Percentiles rank a stretch among this genome's conserved stretches.
Evolutionary conservation across 2,113 vertebrate genomes (phyloP).

Genomic region (Coturnix japonica): DNA sequence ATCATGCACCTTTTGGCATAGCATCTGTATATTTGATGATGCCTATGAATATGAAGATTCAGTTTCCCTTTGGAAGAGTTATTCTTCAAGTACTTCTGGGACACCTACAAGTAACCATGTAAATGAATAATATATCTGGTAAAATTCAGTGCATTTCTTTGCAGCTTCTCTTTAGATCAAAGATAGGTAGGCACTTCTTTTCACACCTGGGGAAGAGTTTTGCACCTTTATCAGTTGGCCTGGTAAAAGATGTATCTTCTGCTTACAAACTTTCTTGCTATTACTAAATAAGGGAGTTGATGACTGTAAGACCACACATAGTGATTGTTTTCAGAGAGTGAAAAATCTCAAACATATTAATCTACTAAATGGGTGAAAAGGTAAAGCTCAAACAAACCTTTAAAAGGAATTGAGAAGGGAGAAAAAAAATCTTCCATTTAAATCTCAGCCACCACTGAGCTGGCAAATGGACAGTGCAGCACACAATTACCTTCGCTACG

Average conservation of each 20-base stretch:
- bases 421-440: not conserved
- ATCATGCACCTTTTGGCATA: not conserved
- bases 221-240: not conserved
- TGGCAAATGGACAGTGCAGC: not conserved
- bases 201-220: not conserved
- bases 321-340: not conserved
- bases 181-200: not conserved
- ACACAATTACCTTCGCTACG: not conserved
- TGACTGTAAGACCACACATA: not conserved
- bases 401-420: conserved; percentile 26
- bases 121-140: not conserved
- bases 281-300: conserved; percentile 37
- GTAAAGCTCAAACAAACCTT: conserved; percentile 15
- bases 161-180: not conserved
- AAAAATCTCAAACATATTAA: conserved; percentile 32
- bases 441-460: not conserved
- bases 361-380: conserved; percentile 38
- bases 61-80: not conserved
- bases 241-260: not conserved
- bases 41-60: not conserved
- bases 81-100: not conserved
- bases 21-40: not conserved
- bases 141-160: not conserved
- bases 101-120: not conserved
- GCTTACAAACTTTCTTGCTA: not conserved